phyloP scores from a whole-genome alignment of 2,113 vertebrate genomes.

The Corapipo altera region DNA sequence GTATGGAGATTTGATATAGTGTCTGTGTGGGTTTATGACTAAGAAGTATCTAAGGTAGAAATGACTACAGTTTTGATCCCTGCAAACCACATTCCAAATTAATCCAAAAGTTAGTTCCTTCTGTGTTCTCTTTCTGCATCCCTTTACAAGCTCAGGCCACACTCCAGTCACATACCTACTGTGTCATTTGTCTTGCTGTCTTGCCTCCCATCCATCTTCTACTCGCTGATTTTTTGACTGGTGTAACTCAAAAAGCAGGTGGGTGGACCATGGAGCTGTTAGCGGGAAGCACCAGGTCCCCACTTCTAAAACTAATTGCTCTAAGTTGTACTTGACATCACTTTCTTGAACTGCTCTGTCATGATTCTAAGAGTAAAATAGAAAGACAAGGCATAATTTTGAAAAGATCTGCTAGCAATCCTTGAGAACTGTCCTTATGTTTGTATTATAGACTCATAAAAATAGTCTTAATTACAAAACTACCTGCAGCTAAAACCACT shows the following conservation, averaged over 20 bases:
- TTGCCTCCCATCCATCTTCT: neutral
- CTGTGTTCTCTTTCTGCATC: neutral
- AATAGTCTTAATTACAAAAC: neutral
- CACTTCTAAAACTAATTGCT: neutral
- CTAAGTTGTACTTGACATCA: neutral
- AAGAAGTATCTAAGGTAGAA: neutral
- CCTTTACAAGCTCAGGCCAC: neutral
- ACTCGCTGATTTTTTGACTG: neutral
- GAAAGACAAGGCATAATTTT: neutral
- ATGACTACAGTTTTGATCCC: neutral
- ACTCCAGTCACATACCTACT: neutral
- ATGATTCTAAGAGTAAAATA: neutral
- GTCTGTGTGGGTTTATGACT: neutral
- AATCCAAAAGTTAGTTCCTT: neutral
- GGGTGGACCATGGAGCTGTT: neutral
- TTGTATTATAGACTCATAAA: neutral
- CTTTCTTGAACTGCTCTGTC: neutral
- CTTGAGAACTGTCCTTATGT: neutral
- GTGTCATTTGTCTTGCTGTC: neutral
- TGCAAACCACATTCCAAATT: neutral
- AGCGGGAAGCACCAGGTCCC: neutral
- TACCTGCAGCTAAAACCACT: neutral
- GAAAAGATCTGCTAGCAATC: neutral
- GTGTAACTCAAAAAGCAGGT: neutral
- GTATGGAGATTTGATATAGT: constrained; percentile 16